These are phyloP conservation scores for Nematolebias whitei DNA, from an alignment of 2,113 vertebrate genomes.

Conservation along the genomic window DNA sequence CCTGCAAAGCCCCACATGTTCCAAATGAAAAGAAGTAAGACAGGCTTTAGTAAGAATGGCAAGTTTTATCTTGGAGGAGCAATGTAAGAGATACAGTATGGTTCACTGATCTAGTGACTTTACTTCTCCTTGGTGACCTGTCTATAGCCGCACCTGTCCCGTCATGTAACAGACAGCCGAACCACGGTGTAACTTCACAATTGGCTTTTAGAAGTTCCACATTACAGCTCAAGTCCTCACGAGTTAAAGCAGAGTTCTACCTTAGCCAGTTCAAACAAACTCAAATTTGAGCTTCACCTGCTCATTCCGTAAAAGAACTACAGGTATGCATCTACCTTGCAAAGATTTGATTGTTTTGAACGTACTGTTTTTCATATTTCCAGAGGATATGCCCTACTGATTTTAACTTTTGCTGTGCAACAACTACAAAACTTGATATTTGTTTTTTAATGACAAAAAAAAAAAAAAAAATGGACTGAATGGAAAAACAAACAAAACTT, in stretches of 20 bases:
- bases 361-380: not conserved
- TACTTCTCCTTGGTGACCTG: conserved; percentile 37
- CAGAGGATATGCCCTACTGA: not conserved
- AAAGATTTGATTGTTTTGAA: not conserved
- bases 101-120: conserved; percentile 41
- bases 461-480: no score
- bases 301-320: not conserved
- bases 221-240: conserved; percentile 13
- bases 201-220: conserved; percentile 30
- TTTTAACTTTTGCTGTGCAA: no score
- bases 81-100: conserved; percentile 13
- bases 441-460: no score
- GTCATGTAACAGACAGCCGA: conserved; percentile 32
- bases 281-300: not conserved
- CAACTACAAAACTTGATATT: no score
- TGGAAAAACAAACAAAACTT: no score
- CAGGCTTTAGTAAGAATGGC: conserved; percentile 25
- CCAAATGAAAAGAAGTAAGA: conserved; percentile 4
- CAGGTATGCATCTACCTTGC: not conserved
- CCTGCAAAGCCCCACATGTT: not conserved
- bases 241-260: conserved; percentile 16
- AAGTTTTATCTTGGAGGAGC: conserved; percentile 19
- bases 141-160: conserved; percentile 27
- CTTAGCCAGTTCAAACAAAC: conserved; percentile 3
- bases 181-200: conserved; percentile 23